Conservation (phyloP, 2,113 vertebrate species). For the Setophaga kirtlandii region DNA sequence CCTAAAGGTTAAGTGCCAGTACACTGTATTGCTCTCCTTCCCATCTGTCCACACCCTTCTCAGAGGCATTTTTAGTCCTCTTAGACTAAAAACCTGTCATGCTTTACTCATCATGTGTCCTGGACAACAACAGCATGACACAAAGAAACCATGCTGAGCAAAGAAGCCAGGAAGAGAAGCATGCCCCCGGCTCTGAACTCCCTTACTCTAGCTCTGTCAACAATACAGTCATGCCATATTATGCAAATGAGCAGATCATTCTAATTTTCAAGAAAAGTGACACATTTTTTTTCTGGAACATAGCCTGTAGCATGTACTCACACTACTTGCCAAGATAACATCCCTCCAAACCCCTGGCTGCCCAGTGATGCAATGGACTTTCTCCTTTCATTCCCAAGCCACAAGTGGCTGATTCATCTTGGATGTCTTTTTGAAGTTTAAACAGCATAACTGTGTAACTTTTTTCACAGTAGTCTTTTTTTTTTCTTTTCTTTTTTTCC, state of each 20-base stretch:
- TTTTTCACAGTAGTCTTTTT: background rate
- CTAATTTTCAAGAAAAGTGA: conserved; percentile 46
- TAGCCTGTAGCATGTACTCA: background rate
- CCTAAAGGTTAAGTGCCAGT: background rate
- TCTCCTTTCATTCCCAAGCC: conserved; percentile 8
- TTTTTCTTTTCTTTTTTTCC: background rate
- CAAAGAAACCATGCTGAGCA: background rate
- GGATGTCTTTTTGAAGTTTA: background rate
- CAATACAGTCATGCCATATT: background rate
- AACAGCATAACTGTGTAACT: background rate
- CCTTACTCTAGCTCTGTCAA: background rate
- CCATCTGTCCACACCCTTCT: background rate
- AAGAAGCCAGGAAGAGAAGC: background rate
- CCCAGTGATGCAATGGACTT: background rate
- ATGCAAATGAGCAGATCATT: conserved; percentile 5
- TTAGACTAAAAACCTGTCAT: background rate
- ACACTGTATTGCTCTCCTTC: background rate
- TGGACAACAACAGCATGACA: background rate
- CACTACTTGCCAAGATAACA: background rate
- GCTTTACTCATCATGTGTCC: background rate
- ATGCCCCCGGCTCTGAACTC: background rate
- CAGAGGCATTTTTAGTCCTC: background rate
- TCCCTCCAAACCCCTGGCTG: background rate
- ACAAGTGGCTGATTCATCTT: conserved; percentile 3
- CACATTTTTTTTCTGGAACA: conserved; percentile 15